Evolutionary conservation across 1,140 invertebrate species (phyloP).

Genomic region (Trichogramma pretiosum): DNA sequence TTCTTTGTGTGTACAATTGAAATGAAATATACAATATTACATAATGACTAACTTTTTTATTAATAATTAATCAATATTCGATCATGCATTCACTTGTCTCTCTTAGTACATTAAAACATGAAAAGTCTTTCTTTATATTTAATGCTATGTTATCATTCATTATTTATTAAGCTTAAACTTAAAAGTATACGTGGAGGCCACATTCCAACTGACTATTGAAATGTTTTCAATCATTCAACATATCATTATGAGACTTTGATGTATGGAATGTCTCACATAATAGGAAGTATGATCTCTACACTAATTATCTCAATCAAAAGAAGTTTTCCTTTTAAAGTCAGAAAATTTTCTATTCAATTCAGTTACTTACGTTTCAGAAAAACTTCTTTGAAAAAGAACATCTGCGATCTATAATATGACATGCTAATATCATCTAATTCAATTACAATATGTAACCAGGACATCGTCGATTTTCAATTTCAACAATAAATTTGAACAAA

Average conservation of each 20-base stretch:
- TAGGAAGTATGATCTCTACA: conserved; percentile 3
- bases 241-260: conserved; percentile 5
- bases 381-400: conserved; percentile 5
- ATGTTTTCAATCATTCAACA: conserved; percentile 4
- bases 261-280: background rate
- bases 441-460: conserved; percentile 12
- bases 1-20: too few relatives aligned
- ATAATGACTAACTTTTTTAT: conserved; percentile 7
- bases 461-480: conserved; percentile 11
- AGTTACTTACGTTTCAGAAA: conserved; percentile 4
- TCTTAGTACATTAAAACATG: background rate
- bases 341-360: too few relatives aligned
- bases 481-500: conserved; percentile 5
- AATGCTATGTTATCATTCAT: conserved; percentile 7
- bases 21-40: conserved; percentile 10
- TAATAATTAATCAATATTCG: background rate
- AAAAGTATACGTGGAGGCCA: conserved; percentile 6
- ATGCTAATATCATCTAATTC: conserved; percentile 17
- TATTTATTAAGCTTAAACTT: conserved; percentile 7
- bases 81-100: conserved; percentile 3
- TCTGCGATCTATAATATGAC: conserved; percentile 15
- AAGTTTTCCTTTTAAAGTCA: too few relatives aligned
- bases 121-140: conserved; percentile 8
- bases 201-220: conserved; percentile 6
- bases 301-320: conserved; percentile 7